These are phyloP conservation scores for Istiophorus platypterus DNA, from an alignment of 2,113 vertebrate species.

Conservation along the genomic window DNA sequence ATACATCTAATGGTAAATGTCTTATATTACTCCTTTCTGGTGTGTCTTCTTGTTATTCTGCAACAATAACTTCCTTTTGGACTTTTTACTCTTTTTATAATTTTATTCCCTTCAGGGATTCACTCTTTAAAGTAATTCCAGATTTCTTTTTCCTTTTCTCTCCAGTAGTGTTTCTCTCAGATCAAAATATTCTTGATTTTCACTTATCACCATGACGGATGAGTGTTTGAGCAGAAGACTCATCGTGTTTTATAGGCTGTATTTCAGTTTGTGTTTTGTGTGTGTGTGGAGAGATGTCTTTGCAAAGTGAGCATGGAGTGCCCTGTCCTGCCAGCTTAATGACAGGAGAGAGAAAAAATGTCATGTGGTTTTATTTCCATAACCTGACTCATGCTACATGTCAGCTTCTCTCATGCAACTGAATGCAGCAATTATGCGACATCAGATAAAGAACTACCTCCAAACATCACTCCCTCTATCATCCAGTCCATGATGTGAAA, in stretches of 20 bases:
- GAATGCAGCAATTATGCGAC: slow-evolving; percentile 14
- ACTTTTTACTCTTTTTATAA: background rate
- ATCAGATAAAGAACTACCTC: background rate
- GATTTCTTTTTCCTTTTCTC: slow-evolving; percentile 25
- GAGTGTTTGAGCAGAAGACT: slow-evolving; percentile 69
- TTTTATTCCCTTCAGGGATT: background rate
- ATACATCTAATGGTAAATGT: slow-evolving; percentile 5
- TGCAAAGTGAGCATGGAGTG: slow-evolving; percentile 41
- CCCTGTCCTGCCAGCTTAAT: slow-evolving; percentile 51
- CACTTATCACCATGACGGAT: slow-evolving; percentile 20
- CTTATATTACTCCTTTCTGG: background rate
- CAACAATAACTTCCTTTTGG: background rate
- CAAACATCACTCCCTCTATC: slow-evolving; percentile 9
- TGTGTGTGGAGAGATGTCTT: slow-evolving; percentile 47
- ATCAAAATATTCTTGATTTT: slow-evolving; percentile 68
- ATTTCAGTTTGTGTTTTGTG: slow-evolving; percentile 19
- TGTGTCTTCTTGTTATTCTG: background rate
- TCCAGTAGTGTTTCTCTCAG: slow-evolving; percentile 37
- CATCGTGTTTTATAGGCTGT: slow-evolving; percentile 25
- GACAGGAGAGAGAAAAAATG: slow-evolving; percentile 69
- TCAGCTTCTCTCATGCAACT: slow-evolving; percentile 1
- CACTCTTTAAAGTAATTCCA: background rate
- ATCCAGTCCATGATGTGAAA: background rate
- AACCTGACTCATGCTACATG: slow-evolving; percentile 22
- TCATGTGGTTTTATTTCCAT: slow-evolving; percentile 41